Evolutionary conservation across 2,113 vertebrate species (phyloP), one percentile per base, ranked within the genome.

Genomic region (Percopsis transmontana): DNA sequence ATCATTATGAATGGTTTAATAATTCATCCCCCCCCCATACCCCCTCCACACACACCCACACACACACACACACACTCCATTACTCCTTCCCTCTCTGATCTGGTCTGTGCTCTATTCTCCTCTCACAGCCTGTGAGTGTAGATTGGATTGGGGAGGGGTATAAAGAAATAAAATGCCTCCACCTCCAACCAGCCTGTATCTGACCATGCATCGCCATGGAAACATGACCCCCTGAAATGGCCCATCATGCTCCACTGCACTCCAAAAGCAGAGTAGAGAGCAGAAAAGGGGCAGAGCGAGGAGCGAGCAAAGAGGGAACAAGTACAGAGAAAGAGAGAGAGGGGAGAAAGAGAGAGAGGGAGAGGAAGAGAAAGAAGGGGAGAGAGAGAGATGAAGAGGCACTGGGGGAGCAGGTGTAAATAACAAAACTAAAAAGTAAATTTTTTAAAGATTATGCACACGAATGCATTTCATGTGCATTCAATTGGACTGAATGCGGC

Each of bases 181-280:
- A 72, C 81, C 59, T 64, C 62, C 61, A 6, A 16, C 74, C 72
- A 78, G 84, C 55, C 77, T 89, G 83, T 85, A 85, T 90, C 88
- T 58, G 73, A 58, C 75, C 62, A 73, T 70, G 83, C 79, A 83
- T 89, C 83, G 54, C 88, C 88, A 87, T 87, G 84, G 89, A 58
- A 87, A 86, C 88, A 62, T 68, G 79, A 87, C 74, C 85, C 80
- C 70, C 66, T 66, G 72, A 88, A 91, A 81, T 66, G 73, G 69
- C 44, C 63, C 73, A 74, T 79, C 86, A 86, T 77, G 89, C 88
- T 85, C 68, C 72, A 68, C 23, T 84, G 88, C 84, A 85, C 84
- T 74, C 81, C 61, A 68, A 73, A 56, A 70, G 44, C 12, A n/a
- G 16, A n/a, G 11, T 3, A 47, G 44, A 47, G 44, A 47, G 13